Conservation (phyloP, 2,888 invertebrate species). For the Pycnomerus fuliginosus region DNA sequence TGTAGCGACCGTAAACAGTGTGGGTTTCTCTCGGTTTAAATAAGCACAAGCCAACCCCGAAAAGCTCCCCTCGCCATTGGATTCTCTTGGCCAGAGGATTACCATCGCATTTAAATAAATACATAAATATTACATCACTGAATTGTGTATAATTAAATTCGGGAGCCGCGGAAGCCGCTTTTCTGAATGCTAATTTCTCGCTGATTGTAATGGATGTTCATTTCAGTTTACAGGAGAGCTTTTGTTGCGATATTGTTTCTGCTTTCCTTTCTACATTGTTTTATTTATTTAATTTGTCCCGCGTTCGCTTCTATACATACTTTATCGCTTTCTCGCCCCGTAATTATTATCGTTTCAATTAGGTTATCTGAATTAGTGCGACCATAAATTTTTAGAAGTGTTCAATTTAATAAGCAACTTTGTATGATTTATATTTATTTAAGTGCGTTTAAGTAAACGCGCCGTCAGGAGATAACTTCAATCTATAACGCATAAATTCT, state of each 20-base stretch:
- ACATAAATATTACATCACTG: slow-evolving; percentile 56
- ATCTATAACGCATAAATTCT: slow-evolving; percentile 27
- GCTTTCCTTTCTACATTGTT: slow-evolving; percentile 36
- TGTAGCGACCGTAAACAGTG: slow-evolving; percentile 47
- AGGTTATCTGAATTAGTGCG: slow-evolving; percentile 20
- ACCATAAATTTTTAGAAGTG: slow-evolving; percentile 15
- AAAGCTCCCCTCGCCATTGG: slow-evolving; percentile 34
- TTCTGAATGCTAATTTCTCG: slow-evolving; percentile 51
- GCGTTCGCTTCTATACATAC: too few relatives aligned
- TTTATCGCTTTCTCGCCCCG: too few relatives aligned
- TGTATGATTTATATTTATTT: slow-evolving; percentile 25
- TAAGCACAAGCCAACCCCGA: slow-evolving; percentile 31
- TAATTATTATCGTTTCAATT: too few relatives aligned
- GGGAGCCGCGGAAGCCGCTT: slow-evolving; percentile 49
- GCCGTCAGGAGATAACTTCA: slow-evolving; percentile 23
- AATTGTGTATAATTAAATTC: slow-evolving; percentile 55
- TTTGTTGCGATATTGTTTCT: slow-evolving; percentile 40
- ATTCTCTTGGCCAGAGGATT: slow-evolving; percentile 48
- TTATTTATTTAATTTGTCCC: slow-evolving; percentile 40
- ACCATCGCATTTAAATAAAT: slow-evolving; percentile 56
- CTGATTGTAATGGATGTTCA: slow-evolving; percentile 52
- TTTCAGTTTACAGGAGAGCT: slow-evolving; percentile 45
- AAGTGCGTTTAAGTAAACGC: slow-evolving; percentile 20
- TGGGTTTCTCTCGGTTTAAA: slow-evolving; percentile 36
- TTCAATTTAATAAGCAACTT: slow-evolving; percentile 1